Evolutionary conservation across 2,888 invertebrate species (phyloP).

Genomic region (Epinotia bilunana): DNA sequence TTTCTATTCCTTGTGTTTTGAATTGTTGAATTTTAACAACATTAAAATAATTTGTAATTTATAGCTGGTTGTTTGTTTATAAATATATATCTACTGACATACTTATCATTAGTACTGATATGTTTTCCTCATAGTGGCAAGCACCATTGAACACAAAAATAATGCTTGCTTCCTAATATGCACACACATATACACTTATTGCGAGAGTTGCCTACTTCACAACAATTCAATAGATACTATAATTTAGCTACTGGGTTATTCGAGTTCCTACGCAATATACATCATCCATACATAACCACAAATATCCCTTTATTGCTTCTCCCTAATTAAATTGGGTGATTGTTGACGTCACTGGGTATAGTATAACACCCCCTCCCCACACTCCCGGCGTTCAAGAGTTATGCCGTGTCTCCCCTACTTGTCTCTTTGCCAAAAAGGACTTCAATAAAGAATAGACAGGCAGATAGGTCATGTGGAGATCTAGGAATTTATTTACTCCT

Average conservation of each 20-base stretch:
- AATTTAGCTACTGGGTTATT: background rate
- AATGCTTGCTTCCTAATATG: no score
- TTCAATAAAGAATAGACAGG: conserved; percentile 12
- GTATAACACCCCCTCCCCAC: conserved; percentile 13
- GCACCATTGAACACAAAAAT: no score
- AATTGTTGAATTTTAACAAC: conserved; percentile 84
- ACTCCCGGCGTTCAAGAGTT: background rate
- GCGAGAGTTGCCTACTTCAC: no score
- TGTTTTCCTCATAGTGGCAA: no score
- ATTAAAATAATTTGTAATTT: conserved; percentile 71
- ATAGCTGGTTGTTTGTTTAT: conserved; percentile 43
- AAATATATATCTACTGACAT: background rate
- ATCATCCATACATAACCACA: background rate
- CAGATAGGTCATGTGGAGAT: background rate
- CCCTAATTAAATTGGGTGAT: conserved; percentile 10
- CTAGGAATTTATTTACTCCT: background rate
- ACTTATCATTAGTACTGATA: background rate
- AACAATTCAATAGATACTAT: background rate
- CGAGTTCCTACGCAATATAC: background rate
- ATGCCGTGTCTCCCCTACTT: conserved; percentile 31
- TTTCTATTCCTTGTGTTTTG: conserved; percentile 73
- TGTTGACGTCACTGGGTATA: conserved; percentile 24
- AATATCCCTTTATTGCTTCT: background rate
- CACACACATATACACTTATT: no score
- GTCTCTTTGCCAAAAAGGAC: conserved; percentile 25